A percentile compares a stretch with the other conserved stretches of the same genome.
phyloP scores from a whole-genome alignment of 2,113 vertebrate genomes.

The Cisticola juncidis region DNA sequence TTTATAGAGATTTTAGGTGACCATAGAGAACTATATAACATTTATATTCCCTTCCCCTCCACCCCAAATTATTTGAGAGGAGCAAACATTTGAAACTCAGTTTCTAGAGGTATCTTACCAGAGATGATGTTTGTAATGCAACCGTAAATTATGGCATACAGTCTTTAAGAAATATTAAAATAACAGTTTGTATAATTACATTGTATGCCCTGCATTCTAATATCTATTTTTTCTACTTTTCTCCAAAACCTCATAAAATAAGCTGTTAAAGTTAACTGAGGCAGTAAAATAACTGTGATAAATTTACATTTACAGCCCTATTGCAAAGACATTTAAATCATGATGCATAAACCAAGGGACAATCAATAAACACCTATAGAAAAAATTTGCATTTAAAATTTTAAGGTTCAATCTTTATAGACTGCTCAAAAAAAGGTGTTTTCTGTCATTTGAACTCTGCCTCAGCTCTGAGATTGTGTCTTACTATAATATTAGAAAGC shows the following conservation, averaged over 20 bases:
- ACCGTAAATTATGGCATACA: background rate
- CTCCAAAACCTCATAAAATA: constrained; percentile 26
- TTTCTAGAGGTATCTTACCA: background rate
- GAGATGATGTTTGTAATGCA: background rate
- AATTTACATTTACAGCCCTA: constrained; percentile 21
- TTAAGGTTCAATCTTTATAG: background rate
- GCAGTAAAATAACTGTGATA: constrained; percentile 20
- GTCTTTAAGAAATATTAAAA: background rate
- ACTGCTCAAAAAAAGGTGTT: background rate
- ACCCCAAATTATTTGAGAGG: background rate
- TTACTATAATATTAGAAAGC: background rate
- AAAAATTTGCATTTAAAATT: background rate
- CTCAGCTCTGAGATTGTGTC: background rate
- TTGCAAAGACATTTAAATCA: constrained; percentile 15
- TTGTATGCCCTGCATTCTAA: background rate
- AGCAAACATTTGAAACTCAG: background rate
- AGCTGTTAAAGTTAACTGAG: constrained; percentile 31
- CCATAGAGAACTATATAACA: background rate
- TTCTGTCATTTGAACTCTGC: background rate
- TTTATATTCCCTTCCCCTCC: background rate
- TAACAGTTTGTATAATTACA: constrained; percentile 9
- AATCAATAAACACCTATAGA: constrained; percentile 14
- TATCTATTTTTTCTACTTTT: constrained; percentile 17
- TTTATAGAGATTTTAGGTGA: background rate
- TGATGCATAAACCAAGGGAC: background rate